phyloP scores from a whole-genome alignment of 2,113 vertebrate species.

The Aegithalos caudatus region DNA sequence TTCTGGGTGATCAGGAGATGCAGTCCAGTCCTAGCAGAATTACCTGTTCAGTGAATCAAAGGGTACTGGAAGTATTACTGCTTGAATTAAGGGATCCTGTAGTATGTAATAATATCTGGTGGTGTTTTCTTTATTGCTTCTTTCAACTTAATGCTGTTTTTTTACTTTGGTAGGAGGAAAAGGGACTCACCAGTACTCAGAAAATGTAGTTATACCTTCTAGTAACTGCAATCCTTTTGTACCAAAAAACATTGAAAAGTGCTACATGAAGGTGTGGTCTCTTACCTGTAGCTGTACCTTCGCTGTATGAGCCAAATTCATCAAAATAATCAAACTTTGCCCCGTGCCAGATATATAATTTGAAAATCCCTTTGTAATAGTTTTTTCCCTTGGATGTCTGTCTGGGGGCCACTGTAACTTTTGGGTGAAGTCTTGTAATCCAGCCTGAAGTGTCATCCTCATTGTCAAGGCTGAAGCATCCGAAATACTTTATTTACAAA shows the following conservation, averaged over 20 bases:
- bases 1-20: slow-evolving; percentile 1
- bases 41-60: slow-evolving; percentile 37
- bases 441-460: neutral
- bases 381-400: neutral
- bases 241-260: neutral
- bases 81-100: neutral
- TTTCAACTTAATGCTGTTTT: neutral
- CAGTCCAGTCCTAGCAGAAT: slow-evolving; percentile 17
- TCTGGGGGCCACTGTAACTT: neutral
- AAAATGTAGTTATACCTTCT: neutral
- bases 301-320: slow-evolving; percentile 26
- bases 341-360: neutral
- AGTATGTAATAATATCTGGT: neutral
- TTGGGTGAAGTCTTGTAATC: neutral
- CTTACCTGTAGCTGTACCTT: neutral
- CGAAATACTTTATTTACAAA: slow-evolving; percentile 11
- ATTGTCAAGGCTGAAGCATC: neutral
- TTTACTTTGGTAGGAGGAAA: neutral
- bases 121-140: neutral
- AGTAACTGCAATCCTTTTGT: neutral
- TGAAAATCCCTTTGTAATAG: neutral
- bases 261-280: neutral
- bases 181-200: neutral
- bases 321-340: slow-evolving; percentile 34
- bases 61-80: slow-evolving; percentile 15